Evolutionary conservation across 30 jellyfish, hydroid and myxozoan species (phyloP), one percentile per base, ranked within the genome.

Genomic region (Haliclystus octoradiatus): DNA sequence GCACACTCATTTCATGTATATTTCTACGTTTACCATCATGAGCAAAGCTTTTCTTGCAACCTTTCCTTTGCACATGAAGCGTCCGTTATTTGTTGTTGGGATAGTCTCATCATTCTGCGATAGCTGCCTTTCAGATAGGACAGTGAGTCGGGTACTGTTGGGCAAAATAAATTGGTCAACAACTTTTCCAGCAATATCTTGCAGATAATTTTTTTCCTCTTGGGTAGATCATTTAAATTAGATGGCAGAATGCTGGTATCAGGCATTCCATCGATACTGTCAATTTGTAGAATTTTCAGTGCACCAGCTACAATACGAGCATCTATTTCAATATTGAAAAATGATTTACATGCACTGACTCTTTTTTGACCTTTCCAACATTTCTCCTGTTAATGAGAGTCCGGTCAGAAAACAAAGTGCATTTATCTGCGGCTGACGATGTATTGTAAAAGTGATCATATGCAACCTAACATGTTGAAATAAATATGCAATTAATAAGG

Each of bases 301-400:
- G 78, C 52, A 29, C 76, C 83, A 52, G 83, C 83, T 4, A 34
- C 65, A 28, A 72, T 60, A 31, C 83, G 46, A 2, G 83, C 76
- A 53, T 62, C 76, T 76, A 72, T 33, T 27, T 29, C 64, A 15
- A 72, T 32, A 26, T 72, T 34, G 33, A 72, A 34, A 67, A 72
- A 72, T 15, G 15, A 34, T 31, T 72, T 72, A 49, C 76, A 31
- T n/a, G 83, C 83, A 53, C 34, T 53, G 63, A 53, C 77, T n/a
- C 66, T 33, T 26, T 69, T 53, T 61, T 72, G 53, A 9, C 53
- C 83, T 62, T 72, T 25, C 26, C 76, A 27, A 72, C 76, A 61
- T 52, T 72, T 31, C 78, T 14, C 31, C 83, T 29, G 76, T 72
- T 72, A 26, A 72, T 61, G 27, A 72, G 67, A 15, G 25, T 62